Base-by-base conservation (phyloP, 1,140 invertebrate species). In the Centruroides vittatus region DNA sequence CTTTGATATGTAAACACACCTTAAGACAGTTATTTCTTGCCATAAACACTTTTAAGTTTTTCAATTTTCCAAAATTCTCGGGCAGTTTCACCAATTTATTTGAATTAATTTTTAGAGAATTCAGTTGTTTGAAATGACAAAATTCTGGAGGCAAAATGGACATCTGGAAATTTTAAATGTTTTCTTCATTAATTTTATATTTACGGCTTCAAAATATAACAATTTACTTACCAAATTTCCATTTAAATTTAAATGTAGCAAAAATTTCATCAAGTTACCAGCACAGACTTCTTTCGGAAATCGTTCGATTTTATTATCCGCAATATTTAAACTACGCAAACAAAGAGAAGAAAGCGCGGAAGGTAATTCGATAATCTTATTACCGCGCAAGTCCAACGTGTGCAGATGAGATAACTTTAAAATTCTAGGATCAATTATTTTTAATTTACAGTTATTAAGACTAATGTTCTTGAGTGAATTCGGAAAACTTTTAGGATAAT, bases 11-110 rank as follows among this genome's bases (percentile, higher is more conserved):
- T 23, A 23, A 53, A 58, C 54, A 7, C 23, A 62, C 61, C 52
- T 62, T 62, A 11, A 62, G 12, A 5, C 59, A 53, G 59, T 62
- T 62, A 47, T 62, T 57, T 51, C 57, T 59, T 47, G 61, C 61
- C 51, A 52, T 59, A 56, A 62, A 62, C 57, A 62, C 59, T 50
- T 58, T 59, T 35, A 62, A 56, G 35, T 53, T 56, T 55, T 59
- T 58, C 59, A 62, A 56, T 13, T 48, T 56, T n/a, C 59, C 57
- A 46, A 62, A 56, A 51, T 62, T 62, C 5, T 58, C 53, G n/a
- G 61, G 61, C 5, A 62, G 41, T 46, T 59, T 55, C 11, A 3
- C 0, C 35, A 62, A 54, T n/a, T 12, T 56, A 47, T 62, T 62
- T 12, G 41, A 34, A 51, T 59, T 62, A n/a, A 62, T 11, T 13